A percentile compares a stretch with the other conserved stretches of the same genome.
Evolutionary conservation across 2,888 invertebrate genomes (phyloP).

Genomic region (Nephrotoma appendiculata): DNA sequence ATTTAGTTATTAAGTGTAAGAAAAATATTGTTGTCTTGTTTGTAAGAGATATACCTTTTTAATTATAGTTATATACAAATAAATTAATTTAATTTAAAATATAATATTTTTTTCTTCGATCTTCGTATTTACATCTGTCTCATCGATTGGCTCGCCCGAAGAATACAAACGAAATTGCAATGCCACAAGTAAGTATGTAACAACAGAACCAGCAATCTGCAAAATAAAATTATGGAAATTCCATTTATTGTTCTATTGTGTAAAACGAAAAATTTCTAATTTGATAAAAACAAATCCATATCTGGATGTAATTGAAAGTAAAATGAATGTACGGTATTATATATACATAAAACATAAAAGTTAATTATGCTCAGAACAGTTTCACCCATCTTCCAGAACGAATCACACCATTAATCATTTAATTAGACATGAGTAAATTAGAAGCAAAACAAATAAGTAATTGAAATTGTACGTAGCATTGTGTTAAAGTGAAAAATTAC

Average conservation of each 20-base stretch:
- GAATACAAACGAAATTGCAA: conserved; percentile 4
- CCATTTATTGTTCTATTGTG: neutral
- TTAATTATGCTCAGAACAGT: neutral
- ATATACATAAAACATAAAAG: neutral
- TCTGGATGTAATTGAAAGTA: neutral
- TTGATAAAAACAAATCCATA: neutral
- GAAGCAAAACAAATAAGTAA: neutral
- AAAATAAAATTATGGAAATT: neutral
- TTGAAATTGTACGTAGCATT: neutral
- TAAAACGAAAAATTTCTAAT: neutral
- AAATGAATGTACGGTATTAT: neutral
- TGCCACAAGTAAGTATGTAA: conserved; percentile 6
- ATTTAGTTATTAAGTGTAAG: neutral
- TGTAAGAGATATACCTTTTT: neutral
- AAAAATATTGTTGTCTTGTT: conserved; percentile 1
- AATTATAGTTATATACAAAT: neutral
- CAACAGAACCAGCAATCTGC: conserved; percentile 5
- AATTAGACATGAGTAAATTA: neutral
- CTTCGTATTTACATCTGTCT: neutral
- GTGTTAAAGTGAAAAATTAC: neutral
- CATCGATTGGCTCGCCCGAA: neutral
- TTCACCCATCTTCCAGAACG: neutral
- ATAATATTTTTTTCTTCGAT: neutral
- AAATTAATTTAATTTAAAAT: neutral
- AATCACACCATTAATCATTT: neutral